Evolutionary conservation across 64 coral and sea anemone species (phyloP).

Genomic region (Stylophora pistillata): DNA sequence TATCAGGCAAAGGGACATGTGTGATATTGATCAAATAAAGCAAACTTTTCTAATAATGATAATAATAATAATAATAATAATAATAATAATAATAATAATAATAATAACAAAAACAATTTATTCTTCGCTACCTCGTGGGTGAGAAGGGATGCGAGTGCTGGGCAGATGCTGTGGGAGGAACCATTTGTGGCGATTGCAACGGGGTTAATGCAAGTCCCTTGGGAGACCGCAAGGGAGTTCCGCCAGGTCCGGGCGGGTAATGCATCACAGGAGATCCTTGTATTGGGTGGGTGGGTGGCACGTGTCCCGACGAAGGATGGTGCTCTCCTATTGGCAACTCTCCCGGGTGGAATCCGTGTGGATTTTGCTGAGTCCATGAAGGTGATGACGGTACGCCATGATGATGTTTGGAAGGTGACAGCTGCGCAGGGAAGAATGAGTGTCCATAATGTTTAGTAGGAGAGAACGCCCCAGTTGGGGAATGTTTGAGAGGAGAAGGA

Average conservation of each 20-base stretch:
- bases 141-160: neutral
- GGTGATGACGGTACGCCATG: slow-evolving; percentile 13
- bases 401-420: slow-evolving; percentile 17
- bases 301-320: neutral
- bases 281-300: neutral
- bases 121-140: neutral
- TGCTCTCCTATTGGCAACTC: slow-evolving; percentile 23
- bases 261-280: slow-evolving; percentile 22
- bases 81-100: neutral
- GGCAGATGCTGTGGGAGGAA: neutral
- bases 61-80: neutral
- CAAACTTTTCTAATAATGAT: too few species aligned
- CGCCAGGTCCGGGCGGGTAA: slow-evolving; percentile 21
- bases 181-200: neutral
- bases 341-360: slow-evolving; percentile 35
- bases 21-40: too few species aligned
- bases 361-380: slow-evolving; percentile 16
- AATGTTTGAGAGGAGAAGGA: slow-evolving; percentile 58
- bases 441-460: slow-evolving; percentile 38
- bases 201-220: neutral
- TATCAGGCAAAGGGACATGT: too few species aligned
- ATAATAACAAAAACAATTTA: neutral
- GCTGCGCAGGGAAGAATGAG: neutral
- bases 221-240: slow-evolving; percentile 2
- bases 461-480: slow-evolving; percentile 48